Percentiles rank a stretch among this genome's conserved stretches.
phyloP scores from a whole-genome alignment of 2,113 vertebrate genomes.

The Amazona guildingii region DNA sequence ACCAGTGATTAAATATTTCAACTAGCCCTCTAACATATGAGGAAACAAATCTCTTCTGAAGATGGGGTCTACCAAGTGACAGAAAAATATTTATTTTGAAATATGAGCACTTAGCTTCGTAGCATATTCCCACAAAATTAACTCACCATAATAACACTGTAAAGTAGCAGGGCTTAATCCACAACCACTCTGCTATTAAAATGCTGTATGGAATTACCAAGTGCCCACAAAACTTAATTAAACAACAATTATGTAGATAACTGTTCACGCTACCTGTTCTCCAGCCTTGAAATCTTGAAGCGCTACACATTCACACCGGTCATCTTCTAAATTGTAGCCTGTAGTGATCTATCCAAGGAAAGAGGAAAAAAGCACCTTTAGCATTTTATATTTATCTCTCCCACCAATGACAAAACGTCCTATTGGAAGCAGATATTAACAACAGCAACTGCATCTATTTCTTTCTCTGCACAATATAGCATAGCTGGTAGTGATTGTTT shows the following conservation, averaged over 20 bases:
- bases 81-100: neutral
- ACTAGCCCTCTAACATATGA: neutral
- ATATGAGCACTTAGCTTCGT: neutral
- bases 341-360: constrained; percentile 88
- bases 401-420: neutral
- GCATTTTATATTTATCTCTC: neutral
- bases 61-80: neutral
- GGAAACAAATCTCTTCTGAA: neutral
- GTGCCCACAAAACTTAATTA: neutral
- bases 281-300: constrained; percentile 90
- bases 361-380: constrained; percentile 18
- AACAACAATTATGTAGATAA: neutral
- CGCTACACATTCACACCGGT: constrained; percentile 95
- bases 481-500: neutral
- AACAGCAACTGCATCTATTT: neutral
- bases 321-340: constrained; percentile 98
- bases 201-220: neutral
- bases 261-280: constrained; percentile 83
- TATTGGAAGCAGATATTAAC: neutral
- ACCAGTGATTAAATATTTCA: neutral
- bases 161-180: neutral
- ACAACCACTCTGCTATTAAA: neutral
- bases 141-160: neutral
- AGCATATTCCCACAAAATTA: neutral
- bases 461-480: neutral